Conservation (phyloP, 2,113 vertebrate species). For the Sinocyclocheilus grahami region DNA sequence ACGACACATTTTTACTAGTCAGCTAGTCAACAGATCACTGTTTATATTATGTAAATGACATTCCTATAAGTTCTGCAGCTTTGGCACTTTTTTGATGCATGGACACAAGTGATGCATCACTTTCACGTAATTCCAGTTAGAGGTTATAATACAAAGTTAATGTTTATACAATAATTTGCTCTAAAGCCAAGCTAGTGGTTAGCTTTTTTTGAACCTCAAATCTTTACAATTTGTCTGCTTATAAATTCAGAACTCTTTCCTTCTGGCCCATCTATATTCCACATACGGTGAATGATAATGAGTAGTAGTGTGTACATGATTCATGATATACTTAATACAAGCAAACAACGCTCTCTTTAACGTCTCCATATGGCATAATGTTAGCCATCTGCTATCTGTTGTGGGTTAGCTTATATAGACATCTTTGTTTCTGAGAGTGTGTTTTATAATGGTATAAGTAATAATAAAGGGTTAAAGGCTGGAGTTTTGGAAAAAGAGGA, state of each 20-base stretch:
- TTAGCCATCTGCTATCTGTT: constrained; percentile 49
- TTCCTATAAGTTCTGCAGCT: no score
- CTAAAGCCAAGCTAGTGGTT: not conserved
- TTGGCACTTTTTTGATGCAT: no score
- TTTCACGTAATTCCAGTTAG: no score
- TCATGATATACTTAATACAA: constrained; percentile 21
- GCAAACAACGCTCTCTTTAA: constrained; percentile 32
- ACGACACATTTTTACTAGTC: no score
- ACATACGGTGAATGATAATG: not conserved
- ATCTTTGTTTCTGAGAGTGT: constrained; percentile 11
- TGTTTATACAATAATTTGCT: not conserved
- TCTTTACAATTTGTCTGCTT: not conserved
- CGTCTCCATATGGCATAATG: constrained; percentile 17
- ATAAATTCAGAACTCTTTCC: not conserved
- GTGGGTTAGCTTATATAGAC: not conserved
- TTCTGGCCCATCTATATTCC: not conserved
- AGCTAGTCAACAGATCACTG: no score
- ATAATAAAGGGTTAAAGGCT: constrained; percentile 1
- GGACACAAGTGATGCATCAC: no score
- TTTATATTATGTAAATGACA: no score
- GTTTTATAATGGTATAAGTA: not conserved
- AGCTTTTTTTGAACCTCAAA: no score
- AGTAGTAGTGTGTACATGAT: constrained; percentile 1
- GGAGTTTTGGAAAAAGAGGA: constrained; percentile 34
- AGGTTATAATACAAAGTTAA: no score